Evolutionary conservation across 2,888 invertebrate species (phyloP).

Genomic region (Epistrophe grossulariae): DNA sequence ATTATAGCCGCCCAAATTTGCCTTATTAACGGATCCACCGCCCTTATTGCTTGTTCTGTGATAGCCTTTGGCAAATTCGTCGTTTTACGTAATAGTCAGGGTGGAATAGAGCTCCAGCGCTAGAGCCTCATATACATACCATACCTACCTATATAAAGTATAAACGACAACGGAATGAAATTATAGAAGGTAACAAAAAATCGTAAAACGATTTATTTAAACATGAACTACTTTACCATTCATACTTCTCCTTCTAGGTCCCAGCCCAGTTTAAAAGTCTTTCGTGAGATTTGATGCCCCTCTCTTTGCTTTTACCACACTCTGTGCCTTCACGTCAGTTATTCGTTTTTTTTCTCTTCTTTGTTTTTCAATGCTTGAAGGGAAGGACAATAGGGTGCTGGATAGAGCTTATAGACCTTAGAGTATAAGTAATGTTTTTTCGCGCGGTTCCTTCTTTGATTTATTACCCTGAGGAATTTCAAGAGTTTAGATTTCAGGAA

Average conservation of each 20-base stretch:
- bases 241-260: constrained; percentile 27
- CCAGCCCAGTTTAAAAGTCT: constrained; percentile 46
- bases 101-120: neutral
- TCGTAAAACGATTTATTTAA: constrained; percentile 71
- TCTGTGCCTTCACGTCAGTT: constrained; percentile 5
- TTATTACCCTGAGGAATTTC: constrained; percentile 65
- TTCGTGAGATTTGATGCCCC: constrained; percentile 32
- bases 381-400: neutral
- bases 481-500: constrained; percentile 61
- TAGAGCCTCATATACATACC: neutral
- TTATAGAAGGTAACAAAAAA: constrained; percentile 64
- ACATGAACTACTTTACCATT: constrained; percentile 65
- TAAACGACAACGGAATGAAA: constrained; percentile 57
- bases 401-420: constrained; percentile 11
- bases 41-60: constrained; percentile 41
- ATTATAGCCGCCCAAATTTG: constrained; percentile 54
- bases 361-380: neutral
- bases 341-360: constrained; percentile 3
- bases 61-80: constrained; percentile 33
- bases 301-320: neutral
- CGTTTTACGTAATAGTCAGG: constrained; percentile 56
- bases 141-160: neutral
- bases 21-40: constrained; percentile 59
- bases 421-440: constrained; percentile 52
- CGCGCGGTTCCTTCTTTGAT: constrained; percentile 65